These are phyloP conservation scores for Pissodes strobi DNA, from an alignment of 1,140 invertebrate species.

Conservation along the genomic window DNA sequence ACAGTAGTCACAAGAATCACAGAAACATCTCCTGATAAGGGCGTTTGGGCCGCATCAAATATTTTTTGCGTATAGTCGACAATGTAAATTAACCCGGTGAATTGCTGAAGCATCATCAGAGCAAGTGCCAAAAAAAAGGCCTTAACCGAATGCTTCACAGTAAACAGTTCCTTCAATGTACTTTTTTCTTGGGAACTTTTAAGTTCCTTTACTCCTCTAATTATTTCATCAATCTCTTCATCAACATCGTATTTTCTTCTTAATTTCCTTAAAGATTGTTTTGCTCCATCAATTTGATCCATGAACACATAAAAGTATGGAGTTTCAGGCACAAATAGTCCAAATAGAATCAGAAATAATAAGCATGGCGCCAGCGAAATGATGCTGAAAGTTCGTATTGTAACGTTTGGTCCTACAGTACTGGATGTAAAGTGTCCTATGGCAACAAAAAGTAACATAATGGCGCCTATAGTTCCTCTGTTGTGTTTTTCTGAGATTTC, in stretches of 20 bases:
- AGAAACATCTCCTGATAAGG: conserved; percentile 62
- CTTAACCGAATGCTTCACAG: conserved; percentile 59
- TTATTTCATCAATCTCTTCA: conserved; percentile 28
- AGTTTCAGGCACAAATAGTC: conserved; percentile 69
- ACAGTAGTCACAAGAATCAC: conserved; percentile 80
- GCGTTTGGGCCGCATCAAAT: conserved; percentile 65
- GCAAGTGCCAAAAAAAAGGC: conserved; percentile 68
- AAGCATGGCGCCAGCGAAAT: conserved; percentile 57
- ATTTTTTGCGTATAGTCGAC: conserved; percentile 79
- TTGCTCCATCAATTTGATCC: conserved; percentile 63
- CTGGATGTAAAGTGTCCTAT: conserved; percentile 56
- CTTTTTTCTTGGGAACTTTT: conserved; percentile 44
- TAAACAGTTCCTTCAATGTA: conserved; percentile 19
- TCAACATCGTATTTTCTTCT: conserved; percentile 56
- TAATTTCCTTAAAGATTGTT: conserved; percentile 65
- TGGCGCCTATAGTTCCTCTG: conserved; percentile 39
- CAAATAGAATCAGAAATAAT: conserved; percentile 61
- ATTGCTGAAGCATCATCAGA: conserved; percentile 73
- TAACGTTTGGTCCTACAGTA: conserved; percentile 62
- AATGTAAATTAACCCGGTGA: conserved; percentile 80
- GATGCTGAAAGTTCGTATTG: conserved; percentile 62
- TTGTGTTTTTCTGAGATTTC: conserved; percentile 56
- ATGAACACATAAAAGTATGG: conserved; percentile 71
- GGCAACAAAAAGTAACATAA: conserved; percentile 41
- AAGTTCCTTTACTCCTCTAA: conserved; percentile 35